Evolutionary conservation across 2,888 invertebrate species (phyloP).

Genomic region (Chelonus formosanus): DNA sequence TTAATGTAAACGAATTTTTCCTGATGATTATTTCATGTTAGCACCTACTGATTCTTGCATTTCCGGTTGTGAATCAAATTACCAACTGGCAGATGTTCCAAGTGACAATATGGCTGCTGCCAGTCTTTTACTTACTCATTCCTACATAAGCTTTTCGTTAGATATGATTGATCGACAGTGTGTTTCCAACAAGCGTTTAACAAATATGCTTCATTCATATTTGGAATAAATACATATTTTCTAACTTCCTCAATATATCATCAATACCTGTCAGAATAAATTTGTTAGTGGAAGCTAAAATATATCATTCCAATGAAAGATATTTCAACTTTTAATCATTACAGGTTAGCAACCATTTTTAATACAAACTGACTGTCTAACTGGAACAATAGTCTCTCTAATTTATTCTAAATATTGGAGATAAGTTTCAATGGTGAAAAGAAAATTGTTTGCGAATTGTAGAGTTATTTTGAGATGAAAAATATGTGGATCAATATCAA

Average conservation of each 20-base stretch:
- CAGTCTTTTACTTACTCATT: conserved; percentile 14
- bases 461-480: too few relatives aligned
- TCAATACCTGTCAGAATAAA: too few relatives aligned
- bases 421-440: too few relatives aligned
- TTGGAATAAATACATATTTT: neutral
- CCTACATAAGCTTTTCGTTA: neutral
- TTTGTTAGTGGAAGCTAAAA: too few relatives aligned
- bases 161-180: conserved; percentile 35
- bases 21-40: conserved; percentile 1
- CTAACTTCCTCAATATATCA: neutral
- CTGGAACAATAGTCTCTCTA: too few relatives aligned
- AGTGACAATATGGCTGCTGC: conserved; percentile 52
- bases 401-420: too few relatives aligned
- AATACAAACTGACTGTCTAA: too few relatives aligned
- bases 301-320: too few relatives aligned
- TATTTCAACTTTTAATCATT: too few relatives aligned
- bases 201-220: conserved; percentile 6
- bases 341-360: too few relatives aligned
- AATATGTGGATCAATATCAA: too few relatives aligned
- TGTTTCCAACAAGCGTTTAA: neutral
- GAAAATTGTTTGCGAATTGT: too few relatives aligned
- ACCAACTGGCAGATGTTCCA: conserved; percentile 50
- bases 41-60: conserved; percentile 17
- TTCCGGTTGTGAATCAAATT: conserved; percentile 32
- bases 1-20: neutral